These are phyloP conservation scores for Clarias laeviceps DNA, from an alignment of 2,797 vertebrate genomes.

Conservation along the genomic window DNA sequence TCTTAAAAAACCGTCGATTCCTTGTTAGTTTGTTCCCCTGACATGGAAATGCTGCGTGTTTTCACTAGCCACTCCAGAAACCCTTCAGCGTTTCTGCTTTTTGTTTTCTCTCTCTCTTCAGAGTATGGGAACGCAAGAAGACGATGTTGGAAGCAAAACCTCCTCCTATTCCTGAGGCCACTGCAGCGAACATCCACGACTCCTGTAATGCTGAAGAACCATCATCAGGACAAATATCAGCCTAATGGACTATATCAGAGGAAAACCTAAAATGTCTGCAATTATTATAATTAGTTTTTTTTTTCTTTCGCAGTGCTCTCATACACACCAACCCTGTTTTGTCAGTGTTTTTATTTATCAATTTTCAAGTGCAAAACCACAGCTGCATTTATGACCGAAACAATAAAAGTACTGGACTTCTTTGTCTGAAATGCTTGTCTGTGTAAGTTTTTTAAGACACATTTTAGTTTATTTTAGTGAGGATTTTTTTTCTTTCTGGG, in stretches of 20 bases:
- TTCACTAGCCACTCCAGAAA: neutral
- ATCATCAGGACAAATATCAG: slow-evolving; percentile 70
- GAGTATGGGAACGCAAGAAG: slow-evolving; percentile 99
- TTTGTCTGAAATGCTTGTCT: slow-evolving; percentile 72
- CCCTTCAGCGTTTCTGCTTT: neutral
- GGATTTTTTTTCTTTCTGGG: too few relatives aligned
- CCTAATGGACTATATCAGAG: slow-evolving; percentile 78
- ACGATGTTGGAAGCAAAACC: slow-evolving; percentile 98
- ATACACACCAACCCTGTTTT: slow-evolving; percentile 75
- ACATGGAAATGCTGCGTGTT: neutral
- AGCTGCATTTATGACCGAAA: slow-evolving; percentile 78
- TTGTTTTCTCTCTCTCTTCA: slow-evolving; percentile 64
- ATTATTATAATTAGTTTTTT: slow-evolving; percentile 70
- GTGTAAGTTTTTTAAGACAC: neutral
- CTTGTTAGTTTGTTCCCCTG: neutral
- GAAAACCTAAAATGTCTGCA: slow-evolving; percentile 83
- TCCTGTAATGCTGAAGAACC: slow-evolving; percentile 69
- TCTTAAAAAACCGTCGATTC: neutral
- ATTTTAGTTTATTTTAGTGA: neutral
- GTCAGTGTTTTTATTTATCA: slow-evolving; percentile 98
- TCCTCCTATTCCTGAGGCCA: slow-evolving; percentile 96
- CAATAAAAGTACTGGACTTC: slow-evolving; percentile 77
- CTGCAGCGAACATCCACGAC: slow-evolving; percentile 63
- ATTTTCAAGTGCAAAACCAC: slow-evolving; percentile 85
- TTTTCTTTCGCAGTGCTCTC: slow-evolving; percentile 75